Evolutionary conservation across 2,113 vertebrate species (phyloP).

Genomic region (Tetrax tetrax): DNA sequence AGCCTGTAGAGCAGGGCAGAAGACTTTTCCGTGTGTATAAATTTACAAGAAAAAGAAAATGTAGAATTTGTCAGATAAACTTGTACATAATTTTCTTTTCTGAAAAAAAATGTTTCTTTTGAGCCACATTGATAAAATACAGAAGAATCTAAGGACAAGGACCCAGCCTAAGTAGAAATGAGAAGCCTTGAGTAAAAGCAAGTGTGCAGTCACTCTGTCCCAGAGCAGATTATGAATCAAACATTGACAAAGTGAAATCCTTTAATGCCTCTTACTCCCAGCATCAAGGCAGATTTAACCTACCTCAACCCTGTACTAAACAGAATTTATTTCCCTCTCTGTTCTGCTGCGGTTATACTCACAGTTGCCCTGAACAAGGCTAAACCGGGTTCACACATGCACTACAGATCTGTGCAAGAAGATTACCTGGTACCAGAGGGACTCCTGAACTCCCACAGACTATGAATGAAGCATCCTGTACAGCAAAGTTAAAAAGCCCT

Average conservation of each 20-base stretch:
- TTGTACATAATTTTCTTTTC: neutral
- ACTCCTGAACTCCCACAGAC: neutral
- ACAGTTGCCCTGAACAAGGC: neutral
- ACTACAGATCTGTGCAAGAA: neutral
- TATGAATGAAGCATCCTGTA: neutral
- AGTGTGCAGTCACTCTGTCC: neutral
- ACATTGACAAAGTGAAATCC: neutral
- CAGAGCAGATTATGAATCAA: neutral
- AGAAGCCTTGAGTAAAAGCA: neutral
- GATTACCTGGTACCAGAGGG: neutral
- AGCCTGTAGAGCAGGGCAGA: neutral
- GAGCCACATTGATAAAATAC: neutral
- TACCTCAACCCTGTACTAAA: neutral
- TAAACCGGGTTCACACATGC: neutral
- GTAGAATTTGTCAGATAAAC: neutral
- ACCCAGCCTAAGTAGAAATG: neutral
- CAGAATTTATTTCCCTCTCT: neutral
- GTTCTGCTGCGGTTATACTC: fast-evolving
- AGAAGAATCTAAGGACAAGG: neutral
- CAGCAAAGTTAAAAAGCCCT: neutral
- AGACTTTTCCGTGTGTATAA: neutral
- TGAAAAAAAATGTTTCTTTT: neutral
- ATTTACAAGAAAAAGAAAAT: neutral
- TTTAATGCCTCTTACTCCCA: neutral
- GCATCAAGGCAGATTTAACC: neutral